phyloP scores from a whole-genome alignment of 2,888 invertebrate genomes.

The Drosophila subsilvestris region DNA sequence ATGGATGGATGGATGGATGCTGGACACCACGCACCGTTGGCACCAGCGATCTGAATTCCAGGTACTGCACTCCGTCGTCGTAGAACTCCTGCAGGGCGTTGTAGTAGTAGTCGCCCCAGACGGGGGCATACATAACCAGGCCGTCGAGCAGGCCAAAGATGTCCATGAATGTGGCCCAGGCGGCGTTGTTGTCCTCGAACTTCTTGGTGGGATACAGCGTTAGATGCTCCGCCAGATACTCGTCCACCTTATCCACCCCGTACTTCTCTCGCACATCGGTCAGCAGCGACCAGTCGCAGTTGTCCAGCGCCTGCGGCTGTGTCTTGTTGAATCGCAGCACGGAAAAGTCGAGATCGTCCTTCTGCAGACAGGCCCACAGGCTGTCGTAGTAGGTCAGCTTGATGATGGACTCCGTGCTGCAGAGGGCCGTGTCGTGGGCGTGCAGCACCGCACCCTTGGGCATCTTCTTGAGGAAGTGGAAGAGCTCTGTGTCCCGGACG shows the following conservation, averaged over 20 bases:
- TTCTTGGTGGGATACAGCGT: conserved; percentile 85
- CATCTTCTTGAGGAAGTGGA: conserved; percentile 85
- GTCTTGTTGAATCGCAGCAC: conserved; percentile 65
- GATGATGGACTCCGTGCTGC: conserved; percentile 87
- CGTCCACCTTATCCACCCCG: conserved; percentile 84
- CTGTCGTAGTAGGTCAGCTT: conserved; percentile 87
- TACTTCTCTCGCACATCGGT: conserved; percentile 61
- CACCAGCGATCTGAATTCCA: conserved; percentile 88
- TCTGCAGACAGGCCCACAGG: conserved; percentile 84
- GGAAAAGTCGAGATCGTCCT: conserved; percentile 43
- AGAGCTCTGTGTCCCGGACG: conserved; percentile 88
- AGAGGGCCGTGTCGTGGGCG: conserved; percentile 88
- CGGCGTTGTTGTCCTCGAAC: conserved; percentile 85
- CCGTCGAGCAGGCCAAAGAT: conserved; percentile 86
- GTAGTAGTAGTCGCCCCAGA: conserved; percentile 88
- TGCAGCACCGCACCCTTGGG: conserved; percentile 91
- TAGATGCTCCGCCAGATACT: conserved; percentile 85
- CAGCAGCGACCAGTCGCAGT: conserved; percentile 74
- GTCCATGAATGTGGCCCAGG: conserved; percentile 86
- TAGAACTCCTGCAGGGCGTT: conserved; percentile 87
- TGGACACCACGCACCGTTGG: conserved; percentile 82
- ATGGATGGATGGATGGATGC: too few species aligned
- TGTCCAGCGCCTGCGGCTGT: conserved; percentile 39
- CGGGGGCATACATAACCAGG: conserved; percentile 87
- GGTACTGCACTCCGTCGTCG: conserved; percentile 88